Evolutionary conservation across 2,888 invertebrate genomes (phyloP).

Genomic region (Steinernema carpocapsae): DNA sequence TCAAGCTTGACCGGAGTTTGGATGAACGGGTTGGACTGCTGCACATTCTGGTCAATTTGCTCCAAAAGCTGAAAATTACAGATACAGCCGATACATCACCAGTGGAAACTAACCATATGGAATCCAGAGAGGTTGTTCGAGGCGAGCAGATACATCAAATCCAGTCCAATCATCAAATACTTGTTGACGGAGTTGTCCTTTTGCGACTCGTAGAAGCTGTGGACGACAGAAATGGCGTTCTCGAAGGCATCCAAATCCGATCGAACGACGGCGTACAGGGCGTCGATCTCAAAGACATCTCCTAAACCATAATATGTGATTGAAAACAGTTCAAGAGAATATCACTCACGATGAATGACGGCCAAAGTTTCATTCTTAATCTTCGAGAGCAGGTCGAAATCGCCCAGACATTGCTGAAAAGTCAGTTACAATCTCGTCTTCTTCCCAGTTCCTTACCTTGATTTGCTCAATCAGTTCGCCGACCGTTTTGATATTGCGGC

Average conservation of each 20-base stretch:
- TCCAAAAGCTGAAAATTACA: slow-evolving; percentile 75
- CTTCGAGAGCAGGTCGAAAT: slow-evolving; percentile 30
- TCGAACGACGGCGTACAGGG: slow-evolving; percentile 89
- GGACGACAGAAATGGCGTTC: slow-evolving; percentile 93
- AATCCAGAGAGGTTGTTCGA: slow-evolving; percentile 97
- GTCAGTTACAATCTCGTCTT: background rate
- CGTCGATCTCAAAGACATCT: slow-evolving; percentile 92
- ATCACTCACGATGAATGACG: slow-evolving; percentile 48
- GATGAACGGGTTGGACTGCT: slow-evolving; percentile 90
- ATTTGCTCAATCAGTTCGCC: slow-evolving; percentile 49
- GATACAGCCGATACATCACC: background rate
- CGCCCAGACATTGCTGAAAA: slow-evolving; percentile 41
- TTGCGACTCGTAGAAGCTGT: slow-evolving; percentile 95
- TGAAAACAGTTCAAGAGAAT: no score
- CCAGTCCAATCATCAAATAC: slow-evolving; percentile 90
- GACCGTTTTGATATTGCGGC: slow-evolving; percentile 45
- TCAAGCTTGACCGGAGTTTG: slow-evolving; percentile 92
- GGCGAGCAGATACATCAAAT: slow-evolving; percentile 87
- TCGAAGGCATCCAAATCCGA: slow-evolving; percentile 95
- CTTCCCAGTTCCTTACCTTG: no score
- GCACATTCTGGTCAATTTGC: slow-evolving; percentile 85
- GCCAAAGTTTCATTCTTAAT: slow-evolving; percentile 38
- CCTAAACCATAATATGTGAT: slow-evolving; percentile 70
- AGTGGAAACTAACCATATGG: slow-evolving; percentile 77
- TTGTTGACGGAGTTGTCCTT: slow-evolving; percentile 81